Conservation (phyloP, 2,113 vertebrate species). For the Micronisus gabar region DNA sequence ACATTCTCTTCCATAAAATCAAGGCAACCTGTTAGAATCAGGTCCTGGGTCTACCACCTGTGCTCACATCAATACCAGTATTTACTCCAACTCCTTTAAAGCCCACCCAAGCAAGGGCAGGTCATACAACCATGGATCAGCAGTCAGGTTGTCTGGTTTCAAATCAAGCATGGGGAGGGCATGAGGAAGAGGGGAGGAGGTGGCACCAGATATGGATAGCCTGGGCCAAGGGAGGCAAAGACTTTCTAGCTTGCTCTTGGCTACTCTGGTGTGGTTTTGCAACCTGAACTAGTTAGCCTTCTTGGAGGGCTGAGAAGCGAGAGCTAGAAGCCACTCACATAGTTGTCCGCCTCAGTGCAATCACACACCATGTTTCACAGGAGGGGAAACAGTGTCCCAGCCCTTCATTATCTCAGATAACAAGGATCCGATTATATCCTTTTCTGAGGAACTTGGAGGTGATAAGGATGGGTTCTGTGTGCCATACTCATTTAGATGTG, state of each 20-base stretch:
- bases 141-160: neutral
- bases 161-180: neutral
- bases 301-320: neutral
- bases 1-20: neutral
- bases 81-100: neutral
- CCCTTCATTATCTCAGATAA: fast-evolving
- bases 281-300: neutral
- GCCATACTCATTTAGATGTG: neutral
- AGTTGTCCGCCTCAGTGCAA: neutral
- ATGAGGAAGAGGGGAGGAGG: neutral
- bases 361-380: neutral
- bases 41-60: neutral
- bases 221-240: neutral
- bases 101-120: neutral
- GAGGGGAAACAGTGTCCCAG: neutral
- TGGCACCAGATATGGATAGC: neutral
- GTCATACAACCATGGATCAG: neutral
- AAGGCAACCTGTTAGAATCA: neutral
- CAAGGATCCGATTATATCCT: neutral
- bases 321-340: neutral
- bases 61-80: neutral
- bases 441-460: neutral
- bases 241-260: neutral
- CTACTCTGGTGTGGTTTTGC: neutral
- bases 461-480: neutral